Conservation (phyloP, 2,113 vertebrate genomes). For the Raphicerus campestris region DNA sequence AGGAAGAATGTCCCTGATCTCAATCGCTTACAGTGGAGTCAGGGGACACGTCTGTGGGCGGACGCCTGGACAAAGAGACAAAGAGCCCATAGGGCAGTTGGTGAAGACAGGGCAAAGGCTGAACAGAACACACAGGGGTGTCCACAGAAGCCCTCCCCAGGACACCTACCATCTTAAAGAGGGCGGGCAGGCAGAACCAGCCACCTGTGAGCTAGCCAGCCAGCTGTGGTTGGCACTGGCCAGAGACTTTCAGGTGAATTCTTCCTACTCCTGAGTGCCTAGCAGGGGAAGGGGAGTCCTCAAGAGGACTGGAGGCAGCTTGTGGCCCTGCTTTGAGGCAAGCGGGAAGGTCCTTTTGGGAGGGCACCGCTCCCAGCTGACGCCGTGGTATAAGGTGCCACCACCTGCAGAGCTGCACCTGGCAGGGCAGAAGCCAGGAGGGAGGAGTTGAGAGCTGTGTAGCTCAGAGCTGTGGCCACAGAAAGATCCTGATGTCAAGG, state of each 20-base stretch:
- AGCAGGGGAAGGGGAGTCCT: background rate
- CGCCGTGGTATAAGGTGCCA: rapidly evolving
- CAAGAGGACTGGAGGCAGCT: background rate
- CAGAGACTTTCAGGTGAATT: background rate
- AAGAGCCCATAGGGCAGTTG: background rate
- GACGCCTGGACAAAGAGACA: background rate
- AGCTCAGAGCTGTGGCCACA: background rate
- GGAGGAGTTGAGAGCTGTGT: background rate
- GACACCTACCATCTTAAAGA: background rate
- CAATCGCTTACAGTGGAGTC: rapidly evolving
- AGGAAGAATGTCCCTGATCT: background rate
- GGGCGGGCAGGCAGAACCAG: too few relatives aligned
- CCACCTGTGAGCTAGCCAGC: too few relatives aligned
- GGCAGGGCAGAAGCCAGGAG: background rate
- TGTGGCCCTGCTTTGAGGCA: background rate
- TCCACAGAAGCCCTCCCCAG: background rate
- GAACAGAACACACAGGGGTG: background rate
- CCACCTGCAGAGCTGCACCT: background rate
- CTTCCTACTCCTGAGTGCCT: background rate
- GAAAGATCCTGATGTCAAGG: too few relatives aligned
- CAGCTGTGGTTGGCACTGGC: too few relatives aligned
- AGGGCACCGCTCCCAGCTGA: background rate
- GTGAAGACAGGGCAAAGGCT: background rate
- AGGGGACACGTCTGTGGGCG: background rate
- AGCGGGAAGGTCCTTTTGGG: background rate